phyloP scores from a whole-genome alignment of 1,140 invertebrate genomes.

The Plectrocnemia conspersa region DNA sequence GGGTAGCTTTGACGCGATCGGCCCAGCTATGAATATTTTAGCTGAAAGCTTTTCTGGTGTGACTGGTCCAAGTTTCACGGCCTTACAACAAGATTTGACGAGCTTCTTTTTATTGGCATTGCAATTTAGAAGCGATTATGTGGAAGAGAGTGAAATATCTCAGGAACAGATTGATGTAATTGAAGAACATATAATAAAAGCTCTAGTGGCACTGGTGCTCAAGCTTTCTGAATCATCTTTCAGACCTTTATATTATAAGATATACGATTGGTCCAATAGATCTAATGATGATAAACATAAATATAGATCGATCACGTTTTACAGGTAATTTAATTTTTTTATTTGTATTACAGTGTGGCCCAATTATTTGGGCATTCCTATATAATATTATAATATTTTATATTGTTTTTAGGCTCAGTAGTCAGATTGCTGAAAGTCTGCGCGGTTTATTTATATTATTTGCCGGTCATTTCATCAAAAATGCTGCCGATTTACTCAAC shows the following conservation, averaged over 20 bases:
- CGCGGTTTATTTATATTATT: conserved; percentile 87
- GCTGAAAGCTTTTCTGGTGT: conserved; percentile 62
- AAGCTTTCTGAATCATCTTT: conserved; percentile 86
- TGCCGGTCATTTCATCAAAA: conserved; percentile 77
- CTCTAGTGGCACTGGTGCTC: conserved; percentile 71
- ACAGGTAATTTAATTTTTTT: conserved; percentile 53
- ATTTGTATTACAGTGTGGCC: background rate
- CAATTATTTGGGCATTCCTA: background rate
- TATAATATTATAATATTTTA: conserved; percentile 7
- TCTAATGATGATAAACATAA: conserved; percentile 53
- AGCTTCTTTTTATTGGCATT: conserved; percentile 72
- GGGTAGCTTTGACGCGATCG: conserved; percentile 58
- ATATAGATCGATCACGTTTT: conserved; percentile 71
- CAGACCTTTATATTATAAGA: conserved; percentile 77
- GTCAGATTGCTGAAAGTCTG: conserved; percentile 71
- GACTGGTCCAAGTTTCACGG: conserved; percentile 56
- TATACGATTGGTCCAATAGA: conserved; percentile 79
- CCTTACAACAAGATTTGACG: conserved; percentile 61
- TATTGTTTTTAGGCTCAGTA: conserved; percentile 59
- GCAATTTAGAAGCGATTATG: conserved; percentile 57
- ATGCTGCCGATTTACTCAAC: conserved; percentile 67
- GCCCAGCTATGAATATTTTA: conserved; percentile 68
- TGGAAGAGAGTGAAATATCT: conserved; percentile 41
- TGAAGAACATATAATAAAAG: conserved; percentile 69
- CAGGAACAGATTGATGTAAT: conserved; percentile 43